phyloP scores from a whole-genome alignment of 2,797 vertebrate genomes.

The Denticeps clupeoides region DNA sequence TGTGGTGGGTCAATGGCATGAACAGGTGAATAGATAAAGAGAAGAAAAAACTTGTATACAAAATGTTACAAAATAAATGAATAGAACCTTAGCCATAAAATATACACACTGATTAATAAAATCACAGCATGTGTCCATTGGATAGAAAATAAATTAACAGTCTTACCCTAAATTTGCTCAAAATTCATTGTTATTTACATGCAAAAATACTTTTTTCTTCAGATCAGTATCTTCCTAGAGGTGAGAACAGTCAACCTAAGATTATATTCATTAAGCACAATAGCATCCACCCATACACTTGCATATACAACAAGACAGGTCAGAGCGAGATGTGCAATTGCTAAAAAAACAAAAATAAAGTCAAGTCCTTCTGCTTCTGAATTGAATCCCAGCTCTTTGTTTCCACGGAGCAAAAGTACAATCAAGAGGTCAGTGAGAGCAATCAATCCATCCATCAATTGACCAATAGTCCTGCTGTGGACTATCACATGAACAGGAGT shows the following conservation, averaged over 20 bases:
- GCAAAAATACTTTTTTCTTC: conserved; percentile 22
- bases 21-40: conserved; percentile 6
- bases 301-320: too few species aligned
- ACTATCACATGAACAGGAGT: too few species aligned
- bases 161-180: conserved; percentile 39
- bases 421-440: conserved; percentile 36
- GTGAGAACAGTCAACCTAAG: neutral
- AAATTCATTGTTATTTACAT: conserved; percentile 43
- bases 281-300: conserved; percentile 26
- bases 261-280: conserved; percentile 18
- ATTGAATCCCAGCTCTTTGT: neutral
- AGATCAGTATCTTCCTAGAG: conserved; percentile 3
- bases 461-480: conserved; percentile 12
- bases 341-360: too few species aligned
- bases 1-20: neutral
- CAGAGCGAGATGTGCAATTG: too few species aligned
- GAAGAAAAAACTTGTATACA: conserved; percentile 42
- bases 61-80: conserved; percentile 44
- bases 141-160: conserved; percentile 56
- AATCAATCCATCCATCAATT: conserved; percentile 47
- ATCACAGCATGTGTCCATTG: conserved; percentile 53
- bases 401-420: conserved; percentile 26
- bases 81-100: conserved; percentile 44
- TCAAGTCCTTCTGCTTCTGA: neutral
- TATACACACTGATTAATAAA: conserved; percentile 25